A percentile compares a stretch with the other conserved stretches of the same genome.
Evolutionary conservation across 2,888 invertebrate genomes (phyloP).

Genomic region (Operophtera brumata): DNA sequence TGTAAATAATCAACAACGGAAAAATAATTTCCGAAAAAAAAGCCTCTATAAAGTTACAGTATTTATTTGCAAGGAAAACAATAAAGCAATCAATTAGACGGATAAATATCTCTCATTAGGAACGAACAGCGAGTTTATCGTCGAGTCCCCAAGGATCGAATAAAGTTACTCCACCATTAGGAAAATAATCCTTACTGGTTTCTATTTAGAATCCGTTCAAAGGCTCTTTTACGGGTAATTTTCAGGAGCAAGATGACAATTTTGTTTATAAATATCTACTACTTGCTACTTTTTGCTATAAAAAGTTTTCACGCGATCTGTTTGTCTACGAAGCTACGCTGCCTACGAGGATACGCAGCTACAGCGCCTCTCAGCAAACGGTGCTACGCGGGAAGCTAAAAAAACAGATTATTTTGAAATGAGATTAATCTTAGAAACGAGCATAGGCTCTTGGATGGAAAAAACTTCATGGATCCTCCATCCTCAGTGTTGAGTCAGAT

Average conservation of each 20-base stretch:
- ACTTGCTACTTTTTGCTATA: no score
- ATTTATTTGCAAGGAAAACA: conserved; percentile 16
- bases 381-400: background rate
- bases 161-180: conserved; percentile 2
- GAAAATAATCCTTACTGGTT: background rate
- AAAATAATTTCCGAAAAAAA: background rate
- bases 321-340: background rate
- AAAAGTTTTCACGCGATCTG: no score
- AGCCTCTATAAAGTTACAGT: background rate
- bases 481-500: no score
- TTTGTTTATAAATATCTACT: no score
- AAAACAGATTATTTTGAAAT: background rate
- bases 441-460: no score
- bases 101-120: conserved; percentile 27
- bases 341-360: background rate
- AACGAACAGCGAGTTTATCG: conserved; percentile 20
- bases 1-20: no score
- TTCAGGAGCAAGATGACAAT: background rate
- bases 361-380: background rate
- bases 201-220: background rate
- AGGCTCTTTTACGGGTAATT: background rate
- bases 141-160: conserved; percentile 3
- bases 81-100: conserved; percentile 31
- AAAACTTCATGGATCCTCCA: no score
- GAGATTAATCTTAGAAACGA: no score